Evolutionary conservation across 2,888 invertebrate genomes (phyloP).

Genomic region (Panopea generosa): DNA sequence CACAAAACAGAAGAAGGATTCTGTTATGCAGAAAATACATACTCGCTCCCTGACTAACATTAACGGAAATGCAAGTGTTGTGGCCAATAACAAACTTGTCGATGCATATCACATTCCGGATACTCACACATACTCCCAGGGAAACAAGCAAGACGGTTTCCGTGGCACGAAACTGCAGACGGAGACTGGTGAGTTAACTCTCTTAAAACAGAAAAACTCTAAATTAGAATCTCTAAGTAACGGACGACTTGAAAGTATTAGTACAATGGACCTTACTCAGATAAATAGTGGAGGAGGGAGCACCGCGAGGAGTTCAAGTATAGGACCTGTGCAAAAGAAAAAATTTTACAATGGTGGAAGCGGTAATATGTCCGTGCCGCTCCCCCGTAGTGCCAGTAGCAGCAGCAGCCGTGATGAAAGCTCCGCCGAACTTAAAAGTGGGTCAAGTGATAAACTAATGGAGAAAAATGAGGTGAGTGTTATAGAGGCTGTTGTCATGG

Average conservation of each 20-base stretch:
- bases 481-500: too few species aligned
- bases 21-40: constrained; percentile 5
- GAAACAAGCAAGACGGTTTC: constrained; percentile 45
- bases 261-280: not conserved
- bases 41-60: constrained; percentile 24
- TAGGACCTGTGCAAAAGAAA: constrained; percentile 2
- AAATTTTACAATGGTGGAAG: constrained; percentile 3
- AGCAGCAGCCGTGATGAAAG: constrained; percentile 63
- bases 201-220: not conserved
- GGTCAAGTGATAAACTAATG: constrained; percentile 28
- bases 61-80: constrained; percentile 22
- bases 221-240: constrained; percentile 8
- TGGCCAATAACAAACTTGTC: constrained; percentile 36
- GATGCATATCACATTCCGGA: constrained; percentile 54
- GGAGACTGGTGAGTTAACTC: constrained; percentile 7
- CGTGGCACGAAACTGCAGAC: constrained; percentile 39
- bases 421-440: constrained; percentile 38
- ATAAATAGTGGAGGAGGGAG: not conserved
- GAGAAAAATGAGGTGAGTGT: constrained; percentile 26
- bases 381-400: constrained; percentile 57
- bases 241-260: not conserved
- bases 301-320: constrained; percentile 9
- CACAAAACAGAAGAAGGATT: constrained; percentile 26
- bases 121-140: constrained; percentile 14
- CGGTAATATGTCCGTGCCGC: not conserved